A percentile compares a stretch with the other conserved stretches of the same genome.
These are phyloP conservation scores for Spheniscus mendiculus DNA, from an alignment of 2,113 vertebrate species.

Conservation along the genomic window DNA sequence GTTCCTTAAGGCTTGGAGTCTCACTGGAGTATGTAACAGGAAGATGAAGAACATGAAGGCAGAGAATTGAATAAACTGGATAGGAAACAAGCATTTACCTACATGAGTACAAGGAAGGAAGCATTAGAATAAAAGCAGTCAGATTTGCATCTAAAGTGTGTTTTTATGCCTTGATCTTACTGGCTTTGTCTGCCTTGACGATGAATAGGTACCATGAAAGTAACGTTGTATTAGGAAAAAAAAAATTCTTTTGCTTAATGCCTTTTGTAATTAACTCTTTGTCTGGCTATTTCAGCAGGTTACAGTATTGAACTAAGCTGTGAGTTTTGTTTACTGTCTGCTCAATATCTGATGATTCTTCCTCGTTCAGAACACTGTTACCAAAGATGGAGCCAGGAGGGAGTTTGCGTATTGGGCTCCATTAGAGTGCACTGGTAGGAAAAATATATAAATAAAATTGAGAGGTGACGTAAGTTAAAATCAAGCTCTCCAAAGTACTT, in stretches of 20 bases:
- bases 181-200: background rate
- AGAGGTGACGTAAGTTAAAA: background rate
- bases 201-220: background rate
- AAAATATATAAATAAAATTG: background rate
- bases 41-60: background rate
- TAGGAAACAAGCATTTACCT: background rate
- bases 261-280: background rate
- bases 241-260: background rate
- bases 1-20: background rate
- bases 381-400: background rate
- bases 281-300: background rate
- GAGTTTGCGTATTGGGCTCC: background rate
- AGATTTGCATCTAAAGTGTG: background rate
- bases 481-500: background rate
- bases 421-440: background rate
- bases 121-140: background rate
- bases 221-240: background rate
- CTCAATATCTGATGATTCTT: background rate
- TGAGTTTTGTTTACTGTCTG: background rate
- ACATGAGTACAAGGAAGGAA: background rate
- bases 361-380: accelerated
- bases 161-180: background rate
- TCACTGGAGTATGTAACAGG: background rate
- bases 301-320: background rate
- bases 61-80: background rate